Base-by-base conservation (phyloP, 1,140 invertebrate species). In the Campoletis sonorensis region DNA sequence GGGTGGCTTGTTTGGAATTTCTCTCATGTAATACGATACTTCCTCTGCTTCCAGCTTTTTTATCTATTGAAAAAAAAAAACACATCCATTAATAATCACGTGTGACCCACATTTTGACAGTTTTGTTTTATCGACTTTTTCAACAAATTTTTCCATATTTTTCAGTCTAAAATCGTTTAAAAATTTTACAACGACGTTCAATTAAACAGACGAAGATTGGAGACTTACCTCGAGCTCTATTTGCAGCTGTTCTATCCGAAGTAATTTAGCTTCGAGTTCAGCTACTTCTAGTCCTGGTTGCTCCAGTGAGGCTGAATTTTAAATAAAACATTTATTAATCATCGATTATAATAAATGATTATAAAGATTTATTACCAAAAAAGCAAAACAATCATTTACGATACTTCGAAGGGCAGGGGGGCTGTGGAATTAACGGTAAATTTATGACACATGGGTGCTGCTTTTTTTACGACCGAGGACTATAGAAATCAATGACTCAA, bases 1-100 rank as follows among this genome's bases (percentile, higher is more conserved):
- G 10, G 95, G 95, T 13, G 95, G 95, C 87, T 96, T 96, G 83
- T 95, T 94, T n/a, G 95, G 94, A 79, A 95, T 95, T 87, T 95
- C 94, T 49, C 94, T 89, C 15, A 95, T 91, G 79, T 94, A 95
- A 54, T 93, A 94, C 1, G 93, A 93, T 27, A 93, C 90, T 82
- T 94, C 92, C 82, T 94, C 92, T n/a, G 91, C 92, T 89, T 94
- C 93, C 10, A 94, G 86, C 84, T 93, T 92, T 80, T 94, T 93
- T 80, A 94, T 94, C 93, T 94, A 80, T 77, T 88, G 90, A 68
- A 37, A 51, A 75, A 4, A 8, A 68, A 37, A 51, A 75, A 4
- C 2, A 45, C 11, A 1, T 45, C 8, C 13, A 45, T 45, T 45
- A 45, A 45, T 45, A 4, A 10, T 45, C 8, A 13, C 8, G 1